Percentiles rank a stretch among this genome's conserved stretches.
Evolutionary conservation across 2,888 invertebrate species (phyloP).

Genomic region (Melinopterus prodromus): DNA sequence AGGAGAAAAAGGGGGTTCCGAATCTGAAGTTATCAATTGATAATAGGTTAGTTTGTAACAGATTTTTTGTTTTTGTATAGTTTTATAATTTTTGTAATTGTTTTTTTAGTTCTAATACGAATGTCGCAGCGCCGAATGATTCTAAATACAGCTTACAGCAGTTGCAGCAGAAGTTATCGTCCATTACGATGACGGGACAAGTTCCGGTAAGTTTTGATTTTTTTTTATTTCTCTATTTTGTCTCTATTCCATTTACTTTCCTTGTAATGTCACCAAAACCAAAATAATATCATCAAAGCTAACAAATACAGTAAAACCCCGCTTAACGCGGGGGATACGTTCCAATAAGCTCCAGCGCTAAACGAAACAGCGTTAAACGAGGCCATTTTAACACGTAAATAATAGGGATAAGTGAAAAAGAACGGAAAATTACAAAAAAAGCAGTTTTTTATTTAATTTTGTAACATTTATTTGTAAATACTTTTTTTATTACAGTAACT

Average conservation of each 20-base stretch:
- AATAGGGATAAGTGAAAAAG: too few relatives aligned
- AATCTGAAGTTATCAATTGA: slow-evolving; percentile 44
- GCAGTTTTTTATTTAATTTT: too few relatives aligned
- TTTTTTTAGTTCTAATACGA: slow-evolving; percentile 31
- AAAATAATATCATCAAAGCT: not conserved
- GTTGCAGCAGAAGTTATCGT: slow-evolving; percentile 74
- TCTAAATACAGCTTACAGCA: slow-evolving; percentile 74
- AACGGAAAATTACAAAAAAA: too few relatives aligned
- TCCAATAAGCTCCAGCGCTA: too few relatives aligned
- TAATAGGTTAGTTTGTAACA: slow-evolving; percentile 35
- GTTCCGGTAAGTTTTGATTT: slow-evolving; percentile 58
- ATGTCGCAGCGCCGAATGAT: slow-evolving; percentile 61
- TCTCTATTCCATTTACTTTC: not conserved
- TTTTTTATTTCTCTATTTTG: slow-evolving; percentile 5
- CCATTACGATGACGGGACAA: slow-evolving; percentile 61
- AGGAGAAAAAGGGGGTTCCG: slow-evolving; percentile 41
- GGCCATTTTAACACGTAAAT: too few relatives aligned
- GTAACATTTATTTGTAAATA: too few relatives aligned
- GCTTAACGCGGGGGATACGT: too few relatives aligned
- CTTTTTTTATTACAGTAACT: too few relatives aligned
- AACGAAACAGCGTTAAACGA: too few relatives aligned
- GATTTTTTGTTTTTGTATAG: slow-evolving; percentile 6
- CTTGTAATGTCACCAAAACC: too few relatives aligned
- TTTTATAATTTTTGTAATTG: slow-evolving; percentile 9
- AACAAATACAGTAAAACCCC: too few relatives aligned